These are phyloP conservation scores for Valencia hispanica DNA, from an alignment of 2,797 vertebrate genomes.

Conservation along the genomic window DNA sequence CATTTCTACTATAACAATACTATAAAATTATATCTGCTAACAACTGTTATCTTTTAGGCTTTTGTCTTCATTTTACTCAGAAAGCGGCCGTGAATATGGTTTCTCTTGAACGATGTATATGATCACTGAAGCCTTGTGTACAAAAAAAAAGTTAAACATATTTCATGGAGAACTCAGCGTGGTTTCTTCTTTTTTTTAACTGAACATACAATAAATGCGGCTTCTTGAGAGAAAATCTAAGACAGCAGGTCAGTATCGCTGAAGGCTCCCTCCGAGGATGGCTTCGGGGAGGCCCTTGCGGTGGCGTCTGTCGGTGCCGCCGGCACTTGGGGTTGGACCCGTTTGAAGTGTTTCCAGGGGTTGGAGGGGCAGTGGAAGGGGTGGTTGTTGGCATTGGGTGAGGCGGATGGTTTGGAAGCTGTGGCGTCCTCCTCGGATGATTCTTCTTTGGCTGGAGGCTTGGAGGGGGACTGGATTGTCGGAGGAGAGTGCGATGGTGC, in stretches of 20 bases:
- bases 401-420: neutral
- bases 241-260: slow-evolving; percentile 59
- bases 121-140: neutral
- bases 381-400: neutral
- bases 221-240: slow-evolving; percentile 23
- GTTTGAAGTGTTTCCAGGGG: slow-evolving; percentile 78
- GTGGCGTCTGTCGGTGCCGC: neutral
- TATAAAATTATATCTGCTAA: neutral
- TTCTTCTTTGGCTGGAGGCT: slow-evolving; percentile 40
- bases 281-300: neutral
- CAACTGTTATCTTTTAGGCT: neutral
- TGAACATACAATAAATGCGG: neutral
- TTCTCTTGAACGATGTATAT: neutral
- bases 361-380: slow-evolving; percentile 79
- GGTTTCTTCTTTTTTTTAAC: neutral
- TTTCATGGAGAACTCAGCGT: neutral
- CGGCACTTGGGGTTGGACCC: neutral
- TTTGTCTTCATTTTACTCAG: neutral
- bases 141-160: neutral
- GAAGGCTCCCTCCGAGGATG: neutral
- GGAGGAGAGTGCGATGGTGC: accelerated
- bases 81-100: neutral
- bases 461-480: accelerated
- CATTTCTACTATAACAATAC: neutral
- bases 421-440: slow-evolving; percentile 80